A percentile compares a stretch with the other conserved stretches of the same genome.
These are phyloP conservation scores for Octodon degus DNA, from an alignment of 2,113 vertebrate genomes.

Conservation along the genomic window DNA sequence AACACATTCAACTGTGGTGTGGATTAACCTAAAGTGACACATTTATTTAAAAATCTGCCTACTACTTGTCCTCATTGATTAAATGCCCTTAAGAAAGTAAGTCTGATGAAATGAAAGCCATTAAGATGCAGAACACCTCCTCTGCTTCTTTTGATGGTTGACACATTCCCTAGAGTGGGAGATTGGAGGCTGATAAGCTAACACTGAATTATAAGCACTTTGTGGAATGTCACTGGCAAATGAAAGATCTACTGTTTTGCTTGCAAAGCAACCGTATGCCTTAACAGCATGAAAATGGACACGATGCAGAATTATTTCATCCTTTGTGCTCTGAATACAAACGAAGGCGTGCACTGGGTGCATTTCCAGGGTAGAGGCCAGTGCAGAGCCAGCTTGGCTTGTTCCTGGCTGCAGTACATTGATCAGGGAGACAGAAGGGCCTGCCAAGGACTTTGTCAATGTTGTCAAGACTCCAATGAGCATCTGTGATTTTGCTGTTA, in stretches of 20 bases:
- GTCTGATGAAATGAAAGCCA: conserved; percentile 88
- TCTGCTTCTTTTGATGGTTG: conserved; percentile 88
- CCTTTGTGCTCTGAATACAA: conserved; percentile 82
- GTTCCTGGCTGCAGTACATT: conserved; percentile 59
- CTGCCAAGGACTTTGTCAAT: conserved; percentile 69
- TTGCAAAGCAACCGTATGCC: conserved; percentile 84
- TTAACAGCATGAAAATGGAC: conserved; percentile 84
- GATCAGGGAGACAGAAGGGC: conserved; percentile 73
- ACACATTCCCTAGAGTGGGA: conserved; percentile 89
- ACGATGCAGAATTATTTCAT: conserved; percentile 82
- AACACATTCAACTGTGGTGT: conserved; percentile 85
- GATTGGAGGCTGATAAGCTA: conserved; percentile 90
- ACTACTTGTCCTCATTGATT: conserved; percentile 91
- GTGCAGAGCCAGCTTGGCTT: conserved; percentile 49
- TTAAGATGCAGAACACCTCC: conserved; percentile 88
- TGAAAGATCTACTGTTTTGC: conserved; percentile 87
- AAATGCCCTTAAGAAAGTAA: conserved; percentile 91
- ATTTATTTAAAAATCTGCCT: conserved; percentile 92
- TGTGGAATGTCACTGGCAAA: conserved; percentile 87
- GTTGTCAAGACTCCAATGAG: conserved; percentile 69
- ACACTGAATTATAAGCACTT: conserved; percentile 91
- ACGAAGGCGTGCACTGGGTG: neutral
- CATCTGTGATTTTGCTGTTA: conserved; percentile 58
- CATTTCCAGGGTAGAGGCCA: conserved; percentile 67
- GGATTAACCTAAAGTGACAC: conserved; percentile 90